These are phyloP conservation scores for Ooceraea biroi DNA, from an alignment of 1,140 invertebrate species.

Conservation along the genomic window DNA sequence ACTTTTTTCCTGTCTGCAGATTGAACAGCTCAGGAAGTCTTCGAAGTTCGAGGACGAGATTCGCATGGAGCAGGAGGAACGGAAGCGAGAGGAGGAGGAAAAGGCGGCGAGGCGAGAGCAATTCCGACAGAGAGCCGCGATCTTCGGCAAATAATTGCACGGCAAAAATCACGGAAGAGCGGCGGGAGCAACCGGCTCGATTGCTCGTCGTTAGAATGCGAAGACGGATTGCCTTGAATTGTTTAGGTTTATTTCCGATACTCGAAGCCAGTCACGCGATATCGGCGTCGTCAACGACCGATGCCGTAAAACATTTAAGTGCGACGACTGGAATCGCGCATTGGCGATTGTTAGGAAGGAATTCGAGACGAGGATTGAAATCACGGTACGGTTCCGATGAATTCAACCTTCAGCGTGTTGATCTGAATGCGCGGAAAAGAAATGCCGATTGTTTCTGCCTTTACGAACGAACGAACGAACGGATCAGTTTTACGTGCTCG, in stretches of 20 bases:
- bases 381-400: not conserved
- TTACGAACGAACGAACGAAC: conserved; percentile 13
- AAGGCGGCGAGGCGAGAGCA: conserved; percentile 90
- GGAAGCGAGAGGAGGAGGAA: conserved; percentile 92
- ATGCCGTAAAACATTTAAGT: conserved; percentile 43
- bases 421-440: not conserved
- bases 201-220: conserved; percentile 40
- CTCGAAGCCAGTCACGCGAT: conserved; percentile 24
- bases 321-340: conserved; percentile 30
- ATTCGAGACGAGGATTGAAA: conserved; percentile 11
- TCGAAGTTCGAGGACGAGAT: conserved; percentile 96
- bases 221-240: conserved; percentile 48
- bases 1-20: conserved; percentile 85
- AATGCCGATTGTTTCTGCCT: not conserved
- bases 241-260: conserved; percentile 36
- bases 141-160: conserved; percentile 88
- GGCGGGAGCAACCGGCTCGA: conserved; percentile 32
- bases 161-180: conserved; percentile 46
- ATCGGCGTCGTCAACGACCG: conserved; percentile 7
- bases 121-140: conserved; percentile 93
- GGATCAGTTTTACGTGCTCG: not conserved
- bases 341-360: not conserved
- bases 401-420: not conserved
- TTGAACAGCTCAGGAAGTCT: conserved; percentile 92
- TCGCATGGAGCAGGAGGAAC: conserved; percentile 94